A percentile compares a stretch with the other conserved stretches of the same genome.
Conservation (phyloP, 2,888 invertebrate species). For the Xestia c-nigrum region DNA sequence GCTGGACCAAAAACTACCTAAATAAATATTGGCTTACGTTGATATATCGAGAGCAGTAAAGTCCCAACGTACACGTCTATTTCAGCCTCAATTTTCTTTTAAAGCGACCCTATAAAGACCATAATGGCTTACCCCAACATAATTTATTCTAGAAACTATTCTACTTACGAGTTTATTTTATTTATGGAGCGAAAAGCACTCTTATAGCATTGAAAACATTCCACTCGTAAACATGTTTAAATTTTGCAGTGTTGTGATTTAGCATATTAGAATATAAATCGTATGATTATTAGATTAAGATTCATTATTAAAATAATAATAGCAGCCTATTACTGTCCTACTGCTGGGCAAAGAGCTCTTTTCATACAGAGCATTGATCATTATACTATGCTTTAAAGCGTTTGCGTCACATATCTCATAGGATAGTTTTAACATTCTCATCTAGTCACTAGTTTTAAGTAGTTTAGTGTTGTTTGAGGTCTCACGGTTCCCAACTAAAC, state of each 20-base stretch:
- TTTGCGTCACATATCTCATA: constrained; percentile 80
- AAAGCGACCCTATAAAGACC: constrained; percentile 17
- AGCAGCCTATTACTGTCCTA: too few species aligned
- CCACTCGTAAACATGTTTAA: constrained; percentile 69
- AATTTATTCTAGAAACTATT: constrained; percentile 20
- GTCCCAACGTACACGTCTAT: constrained; percentile 18
- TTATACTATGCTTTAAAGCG: constrained; percentile 76
- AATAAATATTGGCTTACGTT: constrained; percentile 42
- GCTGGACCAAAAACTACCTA: constrained; percentile 14
- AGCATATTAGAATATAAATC: constrained; percentile 66
- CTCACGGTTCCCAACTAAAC: too few species aligned
- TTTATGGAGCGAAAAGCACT: constrained; percentile 11
- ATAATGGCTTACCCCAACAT: constrained; percentile 18
- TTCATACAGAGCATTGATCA: too few species aligned
- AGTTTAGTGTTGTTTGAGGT: neutral
- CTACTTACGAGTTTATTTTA: constrained; percentile 23
- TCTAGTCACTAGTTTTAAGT: constrained; percentile 69
- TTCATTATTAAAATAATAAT: constrained; percentile 36
- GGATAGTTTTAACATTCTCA: constrained; percentile 62
- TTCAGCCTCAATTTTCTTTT: constrained; percentile 31
- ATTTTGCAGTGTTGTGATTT: constrained; percentile 83
- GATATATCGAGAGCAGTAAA: constrained; percentile 33
- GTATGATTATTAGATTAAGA: constrained; percentile 66
- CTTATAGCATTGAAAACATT: constrained; percentile 66
- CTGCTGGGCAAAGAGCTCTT: too few species aligned